Evolutionary conservation across 2,888 invertebrate species (phyloP).

Genomic region (Andrena flavipes): DNA sequence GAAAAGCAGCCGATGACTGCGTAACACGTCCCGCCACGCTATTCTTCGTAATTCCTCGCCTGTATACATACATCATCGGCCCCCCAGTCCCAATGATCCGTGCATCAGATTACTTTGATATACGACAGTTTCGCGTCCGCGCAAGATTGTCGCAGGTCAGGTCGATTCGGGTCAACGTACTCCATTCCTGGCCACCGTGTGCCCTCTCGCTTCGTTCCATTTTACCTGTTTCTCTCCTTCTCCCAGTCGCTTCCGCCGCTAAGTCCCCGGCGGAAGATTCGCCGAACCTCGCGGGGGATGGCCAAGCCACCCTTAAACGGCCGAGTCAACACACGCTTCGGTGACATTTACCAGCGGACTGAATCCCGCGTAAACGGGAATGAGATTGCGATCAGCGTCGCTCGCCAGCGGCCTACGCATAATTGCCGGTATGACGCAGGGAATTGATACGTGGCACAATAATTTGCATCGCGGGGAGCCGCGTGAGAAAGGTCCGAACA

Average conservation of each 20-base stretch:
- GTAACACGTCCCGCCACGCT: conserved; percentile 42
- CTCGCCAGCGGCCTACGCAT: conserved; percentile 41
- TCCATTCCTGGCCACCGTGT: conserved; percentile 43
- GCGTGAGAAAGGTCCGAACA: conserved; percentile 32
- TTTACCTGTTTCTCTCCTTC: conserved; percentile 8
- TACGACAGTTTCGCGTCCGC: conserved; percentile 73
- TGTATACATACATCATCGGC: conserved; percentile 43
- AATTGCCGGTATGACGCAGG: conserved; percentile 47
- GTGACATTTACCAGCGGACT: conserved; percentile 35
- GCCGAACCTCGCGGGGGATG: neutral
- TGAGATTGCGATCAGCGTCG: conserved; percentile 40
- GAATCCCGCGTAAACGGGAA: conserved; percentile 35
- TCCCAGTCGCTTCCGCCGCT: no score
- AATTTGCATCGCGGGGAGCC: conserved; percentile 43
- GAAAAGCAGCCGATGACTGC: conserved; percentile 31
- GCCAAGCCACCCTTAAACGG: neutral
- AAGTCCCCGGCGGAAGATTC: neutral
- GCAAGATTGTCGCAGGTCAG: conserved; percentile 81
- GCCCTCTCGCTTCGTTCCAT: conserved; percentile 20
- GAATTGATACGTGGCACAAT: conserved; percentile 35
- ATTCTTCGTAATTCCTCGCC: conserved; percentile 3
- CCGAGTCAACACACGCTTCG: neutral
- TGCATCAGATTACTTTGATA: conserved; percentile 76
- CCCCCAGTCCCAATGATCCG: conserved; percentile 59
- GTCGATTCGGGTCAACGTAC: conserved; percentile 80